These are phyloP conservation scores for Urosaurus nigricauda DNA, from an alignment of 2,797 vertebrate genomes.

Conservation along the genomic window DNA sequence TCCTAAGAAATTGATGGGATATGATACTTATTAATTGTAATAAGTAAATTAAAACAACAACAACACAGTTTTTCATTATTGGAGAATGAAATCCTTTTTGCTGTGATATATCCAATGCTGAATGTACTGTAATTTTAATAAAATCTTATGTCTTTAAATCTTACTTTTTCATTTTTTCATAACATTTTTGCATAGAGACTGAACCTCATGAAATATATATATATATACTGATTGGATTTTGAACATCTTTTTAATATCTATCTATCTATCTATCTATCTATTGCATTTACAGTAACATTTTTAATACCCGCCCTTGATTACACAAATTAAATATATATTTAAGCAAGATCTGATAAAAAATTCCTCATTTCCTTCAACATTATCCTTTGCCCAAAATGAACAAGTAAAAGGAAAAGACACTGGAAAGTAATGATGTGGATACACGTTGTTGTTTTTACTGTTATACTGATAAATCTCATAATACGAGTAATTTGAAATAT, in stretches of 20 bases:
- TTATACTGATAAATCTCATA: no score
- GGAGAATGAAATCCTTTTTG: neutral
- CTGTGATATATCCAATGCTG: neutral
- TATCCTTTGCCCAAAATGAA: rapidly evolving
- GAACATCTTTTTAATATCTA: no score
- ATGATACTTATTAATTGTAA: neutral
- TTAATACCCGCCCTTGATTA: neutral
- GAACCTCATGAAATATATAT: neutral
- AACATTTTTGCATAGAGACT: rapidly evolving
- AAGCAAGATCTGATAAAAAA: rapidly evolving
- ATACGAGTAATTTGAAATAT: no score
- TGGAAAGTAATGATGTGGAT: no score
- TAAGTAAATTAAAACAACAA: neutral
- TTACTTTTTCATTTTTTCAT: neutral
- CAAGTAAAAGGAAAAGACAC: no score
- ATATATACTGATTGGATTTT: no score
- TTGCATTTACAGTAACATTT: neutral
- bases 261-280: no score
- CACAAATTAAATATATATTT: rapidly evolving
- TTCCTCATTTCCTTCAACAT: neutral
- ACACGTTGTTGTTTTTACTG: no score
- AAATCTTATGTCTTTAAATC: neutral
- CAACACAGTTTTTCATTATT: neutral
- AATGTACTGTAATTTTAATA: neutral
- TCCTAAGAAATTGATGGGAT: neutral